phyloP scores from a whole-genome alignment of 2,888 invertebrate species.

The Andrena flavipes region DNA sequence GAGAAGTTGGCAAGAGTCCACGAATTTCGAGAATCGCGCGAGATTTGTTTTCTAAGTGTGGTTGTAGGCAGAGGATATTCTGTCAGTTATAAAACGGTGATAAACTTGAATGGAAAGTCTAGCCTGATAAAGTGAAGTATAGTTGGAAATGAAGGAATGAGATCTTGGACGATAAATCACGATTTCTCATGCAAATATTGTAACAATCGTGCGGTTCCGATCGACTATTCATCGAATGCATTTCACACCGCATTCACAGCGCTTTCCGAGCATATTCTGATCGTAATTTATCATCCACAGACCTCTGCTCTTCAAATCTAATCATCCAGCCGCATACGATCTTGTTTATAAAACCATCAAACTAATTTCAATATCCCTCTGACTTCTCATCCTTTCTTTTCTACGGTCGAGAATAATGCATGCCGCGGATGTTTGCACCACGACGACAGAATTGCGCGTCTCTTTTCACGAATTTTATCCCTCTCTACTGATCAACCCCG shows the following conservation, averaged over 20 bases:
- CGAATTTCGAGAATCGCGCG: too few species aligned
- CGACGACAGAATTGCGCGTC: too few species aligned
- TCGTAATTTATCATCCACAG: slow-evolving; percentile 25
- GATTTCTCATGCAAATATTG: slow-evolving; percentile 21
- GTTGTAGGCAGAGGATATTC: neutral
- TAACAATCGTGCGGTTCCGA: slow-evolving; percentile 10
- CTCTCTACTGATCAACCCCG: too few species aligned
- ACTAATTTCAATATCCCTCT: neutral
- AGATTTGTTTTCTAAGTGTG: too few species aligned
- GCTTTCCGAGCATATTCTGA: slow-evolving; percentile 19
- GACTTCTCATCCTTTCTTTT: too few species aligned
- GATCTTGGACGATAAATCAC: slow-evolving; percentile 29
- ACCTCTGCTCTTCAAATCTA: neutral
- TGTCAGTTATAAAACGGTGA: neutral
- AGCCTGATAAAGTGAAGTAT: neutral
- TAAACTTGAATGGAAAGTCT: neutral
- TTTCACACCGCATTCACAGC: neutral
- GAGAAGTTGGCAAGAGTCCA: too few species aligned
- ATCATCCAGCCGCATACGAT: neutral
- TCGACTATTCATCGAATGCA: slow-evolving; percentile 18
- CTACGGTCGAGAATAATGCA: too few species aligned
- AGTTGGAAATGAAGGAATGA: neutral
- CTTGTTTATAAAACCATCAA: slow-evolving; percentile 20
- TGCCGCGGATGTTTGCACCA: neutral
- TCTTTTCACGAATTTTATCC: too few species aligned